These are phyloP conservation scores for Drosophila pseudoananassae DNA, from an alignment of 1,140 invertebrate genomes.

Conservation along the genomic window DNA sequence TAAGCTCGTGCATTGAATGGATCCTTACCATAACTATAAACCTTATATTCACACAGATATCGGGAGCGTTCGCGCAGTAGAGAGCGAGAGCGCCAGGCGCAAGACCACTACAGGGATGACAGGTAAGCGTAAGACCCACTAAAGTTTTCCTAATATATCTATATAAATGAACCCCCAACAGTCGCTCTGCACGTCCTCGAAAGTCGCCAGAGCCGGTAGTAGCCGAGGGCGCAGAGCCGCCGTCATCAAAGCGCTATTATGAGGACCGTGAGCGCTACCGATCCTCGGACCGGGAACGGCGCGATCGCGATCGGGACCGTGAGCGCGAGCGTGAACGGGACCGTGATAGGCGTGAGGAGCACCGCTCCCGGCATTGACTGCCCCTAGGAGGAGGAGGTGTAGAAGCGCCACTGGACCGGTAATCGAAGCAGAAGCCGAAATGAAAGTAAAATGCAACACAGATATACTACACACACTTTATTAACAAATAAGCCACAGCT, in stretches of 20 bases:
- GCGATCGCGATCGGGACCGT: constrained; percentile 87
- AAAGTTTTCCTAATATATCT: background rate
- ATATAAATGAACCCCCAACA: constrained; percentile 58
- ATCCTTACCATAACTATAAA: background rate
- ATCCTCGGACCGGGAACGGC: constrained; percentile 88
- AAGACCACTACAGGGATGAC: constrained; percentile 89
- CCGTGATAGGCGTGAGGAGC: constrained; percentile 88
- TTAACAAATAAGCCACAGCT: constrained; percentile 65
- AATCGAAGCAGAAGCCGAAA: constrained; percentile 25
- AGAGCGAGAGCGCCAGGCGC: constrained; percentile 86
- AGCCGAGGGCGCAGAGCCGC: constrained; percentile 85
- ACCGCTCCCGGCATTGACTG: constrained; percentile 89
- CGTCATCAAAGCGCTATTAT: constrained; percentile 87
- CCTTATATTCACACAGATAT: constrained; percentile 76
- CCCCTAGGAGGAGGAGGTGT: constrained; percentile 11
- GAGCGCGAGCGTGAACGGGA: constrained; percentile 88
- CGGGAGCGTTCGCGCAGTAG: constrained; percentile 86
- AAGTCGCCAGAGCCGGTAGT: constrained; percentile 86
- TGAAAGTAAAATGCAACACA: constrained; percentile 61
- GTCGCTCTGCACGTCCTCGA: constrained; percentile 86
- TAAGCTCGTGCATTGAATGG: constrained; percentile 29
- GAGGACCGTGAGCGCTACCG: constrained; percentile 91
- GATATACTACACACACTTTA: constrained; percentile 53
- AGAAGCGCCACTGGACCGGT: constrained; percentile 20
- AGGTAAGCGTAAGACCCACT: constrained; percentile 85